phyloP scores from a whole-genome alignment of 30 jellyfish, hydroid and myxozoan genomes.

The Chironex yamaguchii region DNA sequence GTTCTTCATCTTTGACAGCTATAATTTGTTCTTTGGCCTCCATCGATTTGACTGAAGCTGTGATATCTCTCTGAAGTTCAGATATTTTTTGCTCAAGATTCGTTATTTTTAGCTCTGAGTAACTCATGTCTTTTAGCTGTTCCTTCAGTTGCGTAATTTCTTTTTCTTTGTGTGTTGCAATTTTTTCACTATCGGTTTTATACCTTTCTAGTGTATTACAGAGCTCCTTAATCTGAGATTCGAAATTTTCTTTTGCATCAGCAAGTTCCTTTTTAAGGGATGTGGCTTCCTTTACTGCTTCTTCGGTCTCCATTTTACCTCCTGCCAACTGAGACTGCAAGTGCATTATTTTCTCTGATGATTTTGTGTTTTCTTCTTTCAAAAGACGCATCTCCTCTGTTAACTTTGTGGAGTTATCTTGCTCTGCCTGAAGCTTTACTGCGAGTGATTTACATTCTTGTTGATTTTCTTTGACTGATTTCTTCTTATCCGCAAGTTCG shows the following conservation, averaged over 20 bases:
- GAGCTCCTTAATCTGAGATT: slow-evolving; percentile 75
- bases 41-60: slow-evolving; percentile 1
- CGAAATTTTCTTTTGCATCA: slow-evolving; percentile 48
- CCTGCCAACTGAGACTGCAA: slow-evolving; percentile 18
- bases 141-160: slow-evolving; percentile 69
- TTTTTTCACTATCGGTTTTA: slow-evolving; percentile 87
- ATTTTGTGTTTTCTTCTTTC: slow-evolving; percentile 1
- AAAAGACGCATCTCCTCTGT: background rate
- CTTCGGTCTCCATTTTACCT: slow-evolving; percentile 39
- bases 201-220: slow-evolving; percentile 88
- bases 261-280: slow-evolving; percentile 45
- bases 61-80: slow-evolving; percentile 1
- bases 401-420: background rate
- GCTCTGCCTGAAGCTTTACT: slow-evolving; percentile 50
- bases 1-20: too few species aligned
- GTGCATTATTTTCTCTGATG: slow-evolving; percentile 15
- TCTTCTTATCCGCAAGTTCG: slow-evolving; percentile 59
- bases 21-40: too few species aligned
- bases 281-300: slow-evolving; percentile 11
- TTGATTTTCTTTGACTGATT: slow-evolving; percentile 67
- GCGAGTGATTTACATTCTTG: slow-evolving; percentile 69
- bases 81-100: background rate
- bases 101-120: slow-evolving; percentile 12
- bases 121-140: slow-evolving; percentile 32
- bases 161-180: slow-evolving; percentile 76